A percentile compares a stretch with the other conserved stretches of the same genome.
Conservation (phyloP, 2,888 invertebrate species). For the Mesodorylaimus sp. region DNA sequence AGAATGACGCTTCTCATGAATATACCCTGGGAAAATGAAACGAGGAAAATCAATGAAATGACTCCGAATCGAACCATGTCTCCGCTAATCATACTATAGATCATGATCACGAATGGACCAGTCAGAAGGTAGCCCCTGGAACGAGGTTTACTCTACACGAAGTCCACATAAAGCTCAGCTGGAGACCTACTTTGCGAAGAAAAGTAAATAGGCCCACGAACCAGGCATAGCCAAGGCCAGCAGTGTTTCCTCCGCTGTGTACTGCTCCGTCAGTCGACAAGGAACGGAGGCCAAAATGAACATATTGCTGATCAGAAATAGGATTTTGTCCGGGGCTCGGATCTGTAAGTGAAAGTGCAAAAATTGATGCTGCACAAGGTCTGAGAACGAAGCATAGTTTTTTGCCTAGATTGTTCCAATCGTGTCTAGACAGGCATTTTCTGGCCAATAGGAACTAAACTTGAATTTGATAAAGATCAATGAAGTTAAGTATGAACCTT, state of each 20-base stretch:
- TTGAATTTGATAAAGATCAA: no score
- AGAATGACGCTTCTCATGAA: slow-evolving; percentile 33
- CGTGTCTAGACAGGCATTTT: no score
- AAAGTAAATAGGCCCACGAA: slow-evolving; percentile 91
- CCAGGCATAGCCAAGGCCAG: slow-evolving; percentile 79
- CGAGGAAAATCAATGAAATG: slow-evolving; percentile 78
- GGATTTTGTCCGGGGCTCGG: background rate
- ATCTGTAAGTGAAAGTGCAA: slow-evolving; percentile 17
- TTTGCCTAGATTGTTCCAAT: no score
- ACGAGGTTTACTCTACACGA: slow-evolving; percentile 10
- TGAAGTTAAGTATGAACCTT: no score
- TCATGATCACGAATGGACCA: slow-evolving; percentile 97
- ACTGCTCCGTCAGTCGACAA: slow-evolving; percentile 7
- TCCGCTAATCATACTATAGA: slow-evolving; percentile 94
- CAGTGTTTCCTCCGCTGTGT: slow-evolving; percentile 68
- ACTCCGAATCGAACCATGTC: slow-evolving; percentile 97
- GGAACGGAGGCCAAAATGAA: slow-evolving; percentile 11
- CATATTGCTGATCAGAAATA: slow-evolving; percentile 11
- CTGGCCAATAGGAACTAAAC: no score
- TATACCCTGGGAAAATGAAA: slow-evolving; percentile 88
- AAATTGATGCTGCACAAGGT: no score
- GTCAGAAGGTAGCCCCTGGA: slow-evolving; percentile 73
- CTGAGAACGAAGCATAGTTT: no score
- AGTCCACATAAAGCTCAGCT: background rate
- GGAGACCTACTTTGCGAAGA: slow-evolving; percentile 76